Base-by-base conservation (phyloP, 2,888 invertebrate species). In the Plusia festucae region DNA sequence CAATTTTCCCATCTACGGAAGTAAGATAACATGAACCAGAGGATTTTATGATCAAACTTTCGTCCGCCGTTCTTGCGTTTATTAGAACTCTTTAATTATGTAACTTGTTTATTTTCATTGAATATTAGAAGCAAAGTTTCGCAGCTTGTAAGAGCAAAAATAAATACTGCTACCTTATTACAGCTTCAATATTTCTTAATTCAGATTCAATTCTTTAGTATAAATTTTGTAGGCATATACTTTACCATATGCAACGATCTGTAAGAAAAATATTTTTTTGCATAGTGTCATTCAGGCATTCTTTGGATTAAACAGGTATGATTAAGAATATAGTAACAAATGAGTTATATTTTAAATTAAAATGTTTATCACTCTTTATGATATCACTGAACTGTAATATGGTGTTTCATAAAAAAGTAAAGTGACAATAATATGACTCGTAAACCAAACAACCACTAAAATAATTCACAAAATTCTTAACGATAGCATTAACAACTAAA, bases 1-100 rank as follows among this genome's bases (percentile, higher is more conserved):
- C 88, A 91, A 90, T 89, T 91, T 90, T 88, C 79, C 89, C 88
- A 89, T 90, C 88, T 85, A 75, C 88, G 85, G 85, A 86, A 85
- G 82, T 83, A 82, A 79, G 87, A 89, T 88, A 89, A 85, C 89
- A 88, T 88, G 88, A 89, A 88, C 84, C 85, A 83, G 89, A 87
- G 87, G 88, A 88, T 90, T 91, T 93, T 92, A 92, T 87, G 82
- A 75, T 68, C 69, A 72, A 82, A 86, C 82, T 82, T 85, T 79
- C 60, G 55, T 68, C 61, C 70, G 65, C 73, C 72, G 65, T 76
- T 76, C 74, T 81, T 78, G 68, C 79, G 76, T 86, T 86, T 89
- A 86, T 83, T 85, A 84, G 81, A 83, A 75, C 79, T 71, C 81
- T 81, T 81, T 90, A 90, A 90, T 90, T 89, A 86, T 83, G 83